phyloP scores from a whole-genome alignment of 2,888 invertebrate genomes.

The Clitarchus hookeri region DNA sequence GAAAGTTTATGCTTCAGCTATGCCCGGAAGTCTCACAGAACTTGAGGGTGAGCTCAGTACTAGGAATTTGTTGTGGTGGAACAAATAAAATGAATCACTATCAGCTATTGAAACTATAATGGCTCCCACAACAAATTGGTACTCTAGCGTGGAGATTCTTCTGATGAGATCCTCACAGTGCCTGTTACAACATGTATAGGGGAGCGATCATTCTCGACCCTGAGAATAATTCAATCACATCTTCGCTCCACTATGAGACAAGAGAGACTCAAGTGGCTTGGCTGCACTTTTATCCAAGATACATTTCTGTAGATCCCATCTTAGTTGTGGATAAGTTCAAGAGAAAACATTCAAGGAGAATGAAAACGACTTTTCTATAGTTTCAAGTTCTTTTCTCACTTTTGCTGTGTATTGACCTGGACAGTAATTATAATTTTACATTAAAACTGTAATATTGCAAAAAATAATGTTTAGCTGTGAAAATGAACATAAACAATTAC shows the following conservation, averaged over 20 bases:
- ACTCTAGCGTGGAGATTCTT: too few relatives aligned
- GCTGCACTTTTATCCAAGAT: neutral
- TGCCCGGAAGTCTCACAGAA: neutral
- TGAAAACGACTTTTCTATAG: neutral
- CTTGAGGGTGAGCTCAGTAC: constrained; percentile 7
- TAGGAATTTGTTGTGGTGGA: constrained; percentile 1
- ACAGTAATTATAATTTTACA: too few relatives aligned
- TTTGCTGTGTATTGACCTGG: too few relatives aligned
- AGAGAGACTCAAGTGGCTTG: neutral
- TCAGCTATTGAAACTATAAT: neutral
- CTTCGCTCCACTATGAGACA: neutral
- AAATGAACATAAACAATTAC: too few relatives aligned
- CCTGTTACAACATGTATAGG: too few relatives aligned
- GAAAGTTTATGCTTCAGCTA: neutral
- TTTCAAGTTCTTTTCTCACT: too few relatives aligned
- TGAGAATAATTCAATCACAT: neutral
- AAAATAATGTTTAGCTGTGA: too few relatives aligned
- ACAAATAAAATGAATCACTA: neutral
- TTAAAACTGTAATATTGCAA: too few relatives aligned
- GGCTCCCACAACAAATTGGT: too few relatives aligned
- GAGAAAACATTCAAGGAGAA: neutral
- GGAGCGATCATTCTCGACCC: neutral
- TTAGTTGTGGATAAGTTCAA: neutral
- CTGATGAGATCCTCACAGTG: too few relatives aligned
- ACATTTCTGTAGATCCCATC: neutral